phyloP scores from a whole-genome alignment of 1,140 invertebrate species.

The Apis florea region DNA sequence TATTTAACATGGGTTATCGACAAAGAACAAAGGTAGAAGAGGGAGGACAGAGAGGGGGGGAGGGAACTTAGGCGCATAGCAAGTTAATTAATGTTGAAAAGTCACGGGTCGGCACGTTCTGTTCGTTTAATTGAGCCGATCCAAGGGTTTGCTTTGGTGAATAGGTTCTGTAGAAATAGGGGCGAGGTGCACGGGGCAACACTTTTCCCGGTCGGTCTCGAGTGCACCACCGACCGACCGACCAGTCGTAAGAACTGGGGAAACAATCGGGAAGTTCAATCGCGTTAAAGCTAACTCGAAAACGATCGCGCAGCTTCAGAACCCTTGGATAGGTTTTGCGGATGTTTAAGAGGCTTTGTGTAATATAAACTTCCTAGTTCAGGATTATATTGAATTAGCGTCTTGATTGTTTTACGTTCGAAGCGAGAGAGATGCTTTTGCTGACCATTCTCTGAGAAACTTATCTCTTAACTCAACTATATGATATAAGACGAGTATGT shows the following conservation, averaged over 20 bases:
- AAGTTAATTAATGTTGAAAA: slow-evolving; percentile 63
- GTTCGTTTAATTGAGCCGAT: slow-evolving; percentile 66
- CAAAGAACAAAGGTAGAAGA: background rate
- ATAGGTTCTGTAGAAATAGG: slow-evolving; percentile 2
- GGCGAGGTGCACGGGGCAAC: background rate
- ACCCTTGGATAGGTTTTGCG: background rate
- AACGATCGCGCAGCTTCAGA: slow-evolving; percentile 2
- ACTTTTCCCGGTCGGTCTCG: background rate
- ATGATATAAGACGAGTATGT: too few relatives aligned
- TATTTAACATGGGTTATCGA: slow-evolving; percentile 1
- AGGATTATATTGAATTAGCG: background rate
- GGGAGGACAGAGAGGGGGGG: background rate
- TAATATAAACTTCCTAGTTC: slow-evolving; percentile 7
- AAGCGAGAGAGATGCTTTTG: too few relatives aligned
- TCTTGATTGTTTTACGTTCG: background rate
- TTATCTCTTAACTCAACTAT: background rate
- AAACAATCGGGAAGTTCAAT: slow-evolving; percentile 45
- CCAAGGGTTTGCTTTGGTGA: slow-evolving; percentile 24
- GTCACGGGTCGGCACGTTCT: slow-evolving; percentile 58
- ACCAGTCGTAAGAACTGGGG: slow-evolving; percentile 45
- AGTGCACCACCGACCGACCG: background rate
- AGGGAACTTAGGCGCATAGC: slow-evolving; percentile 9
- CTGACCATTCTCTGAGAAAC: background rate
- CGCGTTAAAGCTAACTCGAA: slow-evolving; percentile 15
- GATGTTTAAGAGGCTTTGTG: slow-evolving; percentile 21